Evolutionary conservation across 2,888 invertebrate genomes (phyloP), one percentile per base, ranked within the genome.

Genomic region (Trissolcus brochymenae): DNA sequence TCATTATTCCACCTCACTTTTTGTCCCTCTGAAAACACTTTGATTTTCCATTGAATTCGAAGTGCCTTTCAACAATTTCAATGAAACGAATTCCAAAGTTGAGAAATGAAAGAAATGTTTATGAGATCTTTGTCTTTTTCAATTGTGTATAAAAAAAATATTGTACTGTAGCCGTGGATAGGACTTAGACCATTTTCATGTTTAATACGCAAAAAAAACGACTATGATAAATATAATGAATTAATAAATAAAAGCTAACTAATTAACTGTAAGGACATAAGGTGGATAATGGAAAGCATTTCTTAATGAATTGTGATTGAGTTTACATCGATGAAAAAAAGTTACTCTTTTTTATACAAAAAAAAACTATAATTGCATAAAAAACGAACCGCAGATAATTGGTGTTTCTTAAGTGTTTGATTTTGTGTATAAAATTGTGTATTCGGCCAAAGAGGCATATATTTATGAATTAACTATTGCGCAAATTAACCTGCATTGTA

Each of bases 261-360:
- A 17, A 19, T 6, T 67, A 74, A 62, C 4, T 61, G 14, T 67
- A 66, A 74, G 57, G 17, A 62, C 43, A 57, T 46, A 62, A 17
- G 76, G 76, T 53, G 72, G 59, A 78, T 72, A 56, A 70, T 79
- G 55, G 70, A 78, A 76, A 80, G 66, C 73, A 56, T 70, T 56
- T 55, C 64, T 53, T 46, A 35, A 57, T 51, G 55, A 62, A 85
- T 86, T 87, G 84, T 88, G 85, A 88, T 88, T 87, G 83, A 86
- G 85, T 87, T 86, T 86, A 82, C 85, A 86, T 87, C 84, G 83
- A 86, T 84, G 46, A 61, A 13, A 43, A 17, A 21, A 25, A 61
- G 55, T 49, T 75, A 53, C 7, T 35, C 35, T 35, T 35, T 35
- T 35, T 35, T 35, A 35, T 35, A 7, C 11, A 35, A 35, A 35